Evolutionary conservation across 2,797 vertebrate species (phyloP).

Genomic region (Choloepus didactylus): DNA sequence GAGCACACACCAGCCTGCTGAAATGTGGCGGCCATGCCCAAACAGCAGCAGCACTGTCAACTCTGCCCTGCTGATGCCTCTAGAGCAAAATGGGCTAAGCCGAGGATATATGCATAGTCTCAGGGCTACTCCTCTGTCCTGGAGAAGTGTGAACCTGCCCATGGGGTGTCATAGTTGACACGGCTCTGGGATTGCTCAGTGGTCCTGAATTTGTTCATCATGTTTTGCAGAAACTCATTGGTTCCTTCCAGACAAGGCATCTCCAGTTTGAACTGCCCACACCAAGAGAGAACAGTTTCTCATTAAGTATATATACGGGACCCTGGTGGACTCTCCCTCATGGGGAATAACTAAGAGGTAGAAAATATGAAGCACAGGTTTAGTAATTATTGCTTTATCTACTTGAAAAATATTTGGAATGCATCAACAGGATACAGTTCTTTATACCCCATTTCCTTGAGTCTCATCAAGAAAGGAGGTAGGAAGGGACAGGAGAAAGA

Average conservation of each 20-base stretch:
- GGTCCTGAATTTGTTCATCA: neutral
- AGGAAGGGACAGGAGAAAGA: neutral
- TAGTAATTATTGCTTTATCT: neutral
- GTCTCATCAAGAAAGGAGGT: neutral
- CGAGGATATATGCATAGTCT: neutral
- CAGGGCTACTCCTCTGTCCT: neutral
- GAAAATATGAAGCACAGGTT: neutral
- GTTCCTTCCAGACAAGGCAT: neutral
- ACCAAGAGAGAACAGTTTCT: neutral
- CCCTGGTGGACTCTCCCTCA: neutral
- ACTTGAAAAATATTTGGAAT: constrained; percentile 23
- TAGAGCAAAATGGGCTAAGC: neutral
- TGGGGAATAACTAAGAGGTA: neutral
- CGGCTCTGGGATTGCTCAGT: neutral
- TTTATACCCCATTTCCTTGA: neutral
- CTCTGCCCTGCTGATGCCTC: neutral
- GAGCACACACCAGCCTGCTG: neutral
- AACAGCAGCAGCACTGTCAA: neutral
- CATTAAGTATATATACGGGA: neutral
- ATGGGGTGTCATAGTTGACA: neutral
- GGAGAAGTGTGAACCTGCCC: neutral
- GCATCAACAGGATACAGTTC: neutral
- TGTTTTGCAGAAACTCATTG: neutral
- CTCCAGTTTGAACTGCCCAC: neutral
- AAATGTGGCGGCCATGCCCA: neutral